Evolutionary conservation across 2,888 invertebrate species (phyloP).

Genomic region (Mesopsocus fuscifrons): DNA sequence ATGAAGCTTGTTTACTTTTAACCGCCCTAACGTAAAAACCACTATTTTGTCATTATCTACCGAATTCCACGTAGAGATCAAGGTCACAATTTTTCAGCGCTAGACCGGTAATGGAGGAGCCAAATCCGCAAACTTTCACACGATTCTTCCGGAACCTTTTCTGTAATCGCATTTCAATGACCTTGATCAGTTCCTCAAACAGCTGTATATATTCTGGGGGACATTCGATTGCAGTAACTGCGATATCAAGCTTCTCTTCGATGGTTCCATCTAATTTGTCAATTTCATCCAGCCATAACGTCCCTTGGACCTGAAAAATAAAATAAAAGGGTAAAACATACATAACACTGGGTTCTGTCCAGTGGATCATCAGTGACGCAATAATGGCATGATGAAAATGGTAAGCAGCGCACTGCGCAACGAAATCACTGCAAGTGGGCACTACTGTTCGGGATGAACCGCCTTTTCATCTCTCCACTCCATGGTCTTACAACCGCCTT

Average conservation of each 20-base stretch:
- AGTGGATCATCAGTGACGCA: no score
- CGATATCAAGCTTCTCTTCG: neutral
- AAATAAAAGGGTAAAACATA: no score
- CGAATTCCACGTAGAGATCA: neutral
- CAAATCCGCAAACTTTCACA: neutral
- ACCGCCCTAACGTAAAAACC: no score
- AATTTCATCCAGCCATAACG: neutral
- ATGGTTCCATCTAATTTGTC: neutral
- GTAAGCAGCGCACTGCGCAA: no score
- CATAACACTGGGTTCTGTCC: no score
- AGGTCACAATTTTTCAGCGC: conserved; percentile 1
- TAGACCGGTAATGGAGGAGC: neutral
- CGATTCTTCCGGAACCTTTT: neutral
- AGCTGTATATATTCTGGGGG: neutral
- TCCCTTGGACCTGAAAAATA: neutral
- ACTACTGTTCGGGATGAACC: no score
- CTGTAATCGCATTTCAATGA: neutral
- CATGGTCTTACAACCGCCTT: no score
- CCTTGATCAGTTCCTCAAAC: neutral
- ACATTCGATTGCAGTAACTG: neutral
- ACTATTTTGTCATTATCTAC: no score
- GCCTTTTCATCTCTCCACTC: no score
- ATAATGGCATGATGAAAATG: no score
- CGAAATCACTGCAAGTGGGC: no score
- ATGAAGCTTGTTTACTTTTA: no score